phyloP scores from a whole-genome alignment of 1,140 invertebrate genomes.

The Acromyrmex echinatior region DNA sequence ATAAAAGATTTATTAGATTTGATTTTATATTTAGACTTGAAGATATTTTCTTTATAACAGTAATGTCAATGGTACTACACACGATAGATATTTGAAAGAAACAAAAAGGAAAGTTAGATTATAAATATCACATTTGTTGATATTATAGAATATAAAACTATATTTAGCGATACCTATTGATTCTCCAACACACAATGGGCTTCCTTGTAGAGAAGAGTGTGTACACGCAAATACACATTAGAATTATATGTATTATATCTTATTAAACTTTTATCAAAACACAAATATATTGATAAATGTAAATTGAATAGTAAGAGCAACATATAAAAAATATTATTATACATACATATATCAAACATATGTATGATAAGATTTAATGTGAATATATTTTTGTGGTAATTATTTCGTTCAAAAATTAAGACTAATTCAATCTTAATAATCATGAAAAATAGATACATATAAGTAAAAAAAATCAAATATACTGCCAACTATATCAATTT shows the following conservation, averaged over 20 bases:
- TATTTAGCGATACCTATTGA: neutral
- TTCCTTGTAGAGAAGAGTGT: conserved; percentile 12
- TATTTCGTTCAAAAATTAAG: conserved; percentile 44
- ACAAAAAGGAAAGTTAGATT: neutral
- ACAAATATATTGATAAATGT: conserved; percentile 16
- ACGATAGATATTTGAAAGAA: neutral
- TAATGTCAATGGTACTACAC: neutral
- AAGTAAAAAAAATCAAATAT: conserved; percentile 30
- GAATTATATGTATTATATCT: conserved; percentile 38
- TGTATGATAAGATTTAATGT: neutral
- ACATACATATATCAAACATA: conserved; percentile 15
- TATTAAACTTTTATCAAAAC: conserved; percentile 45
- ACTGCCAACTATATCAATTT: conserved; percentile 39
- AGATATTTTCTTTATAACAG: no score
- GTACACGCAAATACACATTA: neutral
- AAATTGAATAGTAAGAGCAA: neutral
- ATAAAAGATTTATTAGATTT: no score
- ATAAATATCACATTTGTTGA: neutral
- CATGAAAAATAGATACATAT: neutral
- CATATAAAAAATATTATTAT: neutral
- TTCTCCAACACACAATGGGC: conserved; percentile 4
- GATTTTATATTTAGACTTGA: no score
- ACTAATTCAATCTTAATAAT: conserved; percentile 18
- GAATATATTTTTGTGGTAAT: conserved; percentile 71
- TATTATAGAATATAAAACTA: neutral